These are phyloP conservation scores for Eutolmus rufibarbis DNA, from an alignment of 2,888 invertebrate species.

Conservation along the genomic window DNA sequence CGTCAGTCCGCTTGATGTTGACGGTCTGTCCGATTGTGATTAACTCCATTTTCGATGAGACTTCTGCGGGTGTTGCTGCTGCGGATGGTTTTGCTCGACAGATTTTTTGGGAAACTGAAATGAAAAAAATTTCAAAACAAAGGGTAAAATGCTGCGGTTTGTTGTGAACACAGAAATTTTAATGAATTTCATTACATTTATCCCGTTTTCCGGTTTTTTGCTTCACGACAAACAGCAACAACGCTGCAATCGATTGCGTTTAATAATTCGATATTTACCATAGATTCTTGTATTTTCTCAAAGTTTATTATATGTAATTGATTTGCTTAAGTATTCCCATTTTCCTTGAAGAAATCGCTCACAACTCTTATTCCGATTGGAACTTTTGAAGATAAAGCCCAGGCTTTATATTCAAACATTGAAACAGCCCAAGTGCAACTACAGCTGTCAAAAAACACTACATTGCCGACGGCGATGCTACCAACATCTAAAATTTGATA, in stretches of 20 bases:
- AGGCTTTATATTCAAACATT: no score
- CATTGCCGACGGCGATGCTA: neutral
- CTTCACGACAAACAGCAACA: constrained; percentile 31
- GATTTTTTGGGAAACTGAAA: neutral
- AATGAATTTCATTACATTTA: constrained; percentile 10
- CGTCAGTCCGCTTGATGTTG: constrained; percentile 88
- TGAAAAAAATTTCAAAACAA: neutral
- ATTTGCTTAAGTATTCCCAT: neutral
- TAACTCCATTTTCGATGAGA: constrained; percentile 55
- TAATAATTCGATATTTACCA: neutral
- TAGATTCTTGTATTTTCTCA: neutral
- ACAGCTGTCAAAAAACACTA: neutral
- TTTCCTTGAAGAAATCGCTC: neutral
- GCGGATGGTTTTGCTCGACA: neutral
- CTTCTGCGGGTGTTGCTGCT: neutral
- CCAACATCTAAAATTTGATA: neutral
- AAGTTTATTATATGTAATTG: neutral
- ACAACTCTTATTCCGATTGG: neutral
- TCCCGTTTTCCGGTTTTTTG: constrained; percentile 34
- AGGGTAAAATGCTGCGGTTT: neutral
- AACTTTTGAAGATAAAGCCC: no score
- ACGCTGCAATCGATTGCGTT: constrained; percentile 43
- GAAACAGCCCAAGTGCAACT: neutral
- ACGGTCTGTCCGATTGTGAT: constrained; percentile 79
- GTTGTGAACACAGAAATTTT: neutral